Base-by-base conservation (phyloP, 2,888 invertebrate genomes). In the Dryobota labecula region DNA sequence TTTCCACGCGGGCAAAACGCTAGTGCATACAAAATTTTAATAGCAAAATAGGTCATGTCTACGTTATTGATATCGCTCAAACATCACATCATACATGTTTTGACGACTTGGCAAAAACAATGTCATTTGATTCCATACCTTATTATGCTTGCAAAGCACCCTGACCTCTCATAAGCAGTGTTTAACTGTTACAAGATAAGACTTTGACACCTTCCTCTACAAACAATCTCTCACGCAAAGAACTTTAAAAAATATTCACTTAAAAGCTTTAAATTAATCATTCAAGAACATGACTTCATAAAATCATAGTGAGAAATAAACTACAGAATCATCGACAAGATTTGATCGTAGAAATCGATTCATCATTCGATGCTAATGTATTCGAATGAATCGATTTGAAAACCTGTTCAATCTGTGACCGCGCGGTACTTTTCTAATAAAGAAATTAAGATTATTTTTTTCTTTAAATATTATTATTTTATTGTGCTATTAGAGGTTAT, bases 331-430 rank as follows among this genome's bases (percentile, higher is more conserved):
- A 86, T 81, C 75, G 78, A 86, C 84, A 77, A 71, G 80, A 81
- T 84, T 81, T 73, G 76, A 82, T 88, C 83, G 80, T 79, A 82
- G 83, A 86, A 87, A 85, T 85, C 90, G 88, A 92, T 93, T 90
- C 86, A 93, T 93, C 92, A 92, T 90, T 90, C 87, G 87, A 90
- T 89, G 86, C 84, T 90, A 90, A 91, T 90, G 87, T 88, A 87
- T 88, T 86, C 88, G 87, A 86, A 84, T 87, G 78, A 84, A 87
- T 86, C 84, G 87, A 89, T 85, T 81, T 78, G 62, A 86, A 78
- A 91, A 91, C 92, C 87, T 79, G 91, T 92, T 88, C 72, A 77
- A 84, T 82, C 81, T 86, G 86, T 83, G 82, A 86, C 78, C 80
- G 78, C 85, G 85, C 89, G 86, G 85, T 80, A 82, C 73, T 70